A percentile compares a stretch with the other conserved stretches of the same genome.
These are phyloP conservation scores for Alsophila aescularia DNA, from an alignment of 2,888 invertebrate genomes.

Conservation along the genomic window DNA sequence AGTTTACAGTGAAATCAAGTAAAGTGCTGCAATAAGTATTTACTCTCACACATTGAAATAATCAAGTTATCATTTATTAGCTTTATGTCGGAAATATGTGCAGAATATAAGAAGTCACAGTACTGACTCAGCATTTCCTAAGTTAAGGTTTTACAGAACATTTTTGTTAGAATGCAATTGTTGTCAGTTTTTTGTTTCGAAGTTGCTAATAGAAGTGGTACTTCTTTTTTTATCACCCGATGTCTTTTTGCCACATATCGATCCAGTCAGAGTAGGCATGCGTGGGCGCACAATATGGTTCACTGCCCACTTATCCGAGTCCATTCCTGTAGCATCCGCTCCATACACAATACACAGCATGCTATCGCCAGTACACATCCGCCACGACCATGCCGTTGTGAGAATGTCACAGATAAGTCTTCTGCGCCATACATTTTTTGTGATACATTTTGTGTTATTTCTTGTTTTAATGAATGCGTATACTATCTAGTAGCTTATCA, in stretches of 20 bases:
- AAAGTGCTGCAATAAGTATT: too few relatives aligned
- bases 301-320: constrained; percentile 73
- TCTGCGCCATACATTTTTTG: constrained; percentile 27
- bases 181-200: too few relatives aligned
- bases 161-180: too few relatives aligned
- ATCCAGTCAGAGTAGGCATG: constrained; percentile 10
- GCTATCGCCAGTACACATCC: constrained; percentile 71
- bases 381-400: constrained; percentile 54
- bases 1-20: too few relatives aligned
- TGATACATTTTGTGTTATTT: constrained; percentile 27
- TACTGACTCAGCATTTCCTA: too few relatives aligned
- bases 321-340: constrained; percentile 66
- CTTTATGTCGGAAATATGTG: too few relatives aligned
- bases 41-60: too few relatives aligned
- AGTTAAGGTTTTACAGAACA: too few relatives aligned
- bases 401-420: constrained; percentile 30
- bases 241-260: constrained; percentile 6
- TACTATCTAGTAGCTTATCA: not conserved
- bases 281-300: constrained; percentile 51
- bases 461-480: not conserved
- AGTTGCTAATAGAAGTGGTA: not conserved
- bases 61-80: too few relatives aligned
- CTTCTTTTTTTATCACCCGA: not conserved
- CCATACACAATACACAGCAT: constrained; percentile 44
- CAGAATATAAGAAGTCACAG: too few relatives aligned